phyloP scores from a whole-genome alignment of 2,113 vertebrate genomes.

The Artemisiospiza belli region DNA sequence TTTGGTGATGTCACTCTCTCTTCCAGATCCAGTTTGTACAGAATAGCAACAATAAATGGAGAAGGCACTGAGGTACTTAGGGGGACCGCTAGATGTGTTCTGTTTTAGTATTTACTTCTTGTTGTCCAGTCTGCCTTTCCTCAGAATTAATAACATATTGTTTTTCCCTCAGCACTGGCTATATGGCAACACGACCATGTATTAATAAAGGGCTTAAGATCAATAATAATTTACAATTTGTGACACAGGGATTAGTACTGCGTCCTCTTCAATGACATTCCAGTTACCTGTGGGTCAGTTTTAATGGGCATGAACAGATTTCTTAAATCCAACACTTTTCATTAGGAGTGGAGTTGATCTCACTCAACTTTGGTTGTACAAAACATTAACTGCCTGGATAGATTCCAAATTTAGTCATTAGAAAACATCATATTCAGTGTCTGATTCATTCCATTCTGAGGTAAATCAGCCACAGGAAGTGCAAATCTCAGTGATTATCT shows the following conservation, averaged over 20 bases:
- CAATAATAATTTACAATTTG: background rate
- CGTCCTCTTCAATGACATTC: background rate
- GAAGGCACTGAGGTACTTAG: background rate
- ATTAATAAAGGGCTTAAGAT: background rate
- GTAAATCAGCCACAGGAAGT: background rate
- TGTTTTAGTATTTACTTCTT: background rate
- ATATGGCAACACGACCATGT: background rate
- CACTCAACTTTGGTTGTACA: background rate
- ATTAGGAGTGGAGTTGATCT: background rate
- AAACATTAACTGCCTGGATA: background rate
- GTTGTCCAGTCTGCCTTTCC: background rate
- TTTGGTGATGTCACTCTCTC: background rate
- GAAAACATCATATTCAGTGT: background rate
- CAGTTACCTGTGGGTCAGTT: background rate
- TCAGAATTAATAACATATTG: background rate
- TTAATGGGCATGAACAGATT: background rate
- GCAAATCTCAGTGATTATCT: background rate
- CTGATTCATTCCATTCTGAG: background rate
- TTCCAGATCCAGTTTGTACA: background rate
- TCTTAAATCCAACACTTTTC: background rate
- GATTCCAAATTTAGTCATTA: background rate
- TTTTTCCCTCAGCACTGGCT: background rate
- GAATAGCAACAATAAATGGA: background rate
- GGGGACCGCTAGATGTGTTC: background rate
- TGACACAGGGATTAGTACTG: background rate